Evolutionary conservation across 35 echinoderm and acorn worm genomes (phyloP).

Genomic region (Strongylocentrotus purpuratus): DNA sequence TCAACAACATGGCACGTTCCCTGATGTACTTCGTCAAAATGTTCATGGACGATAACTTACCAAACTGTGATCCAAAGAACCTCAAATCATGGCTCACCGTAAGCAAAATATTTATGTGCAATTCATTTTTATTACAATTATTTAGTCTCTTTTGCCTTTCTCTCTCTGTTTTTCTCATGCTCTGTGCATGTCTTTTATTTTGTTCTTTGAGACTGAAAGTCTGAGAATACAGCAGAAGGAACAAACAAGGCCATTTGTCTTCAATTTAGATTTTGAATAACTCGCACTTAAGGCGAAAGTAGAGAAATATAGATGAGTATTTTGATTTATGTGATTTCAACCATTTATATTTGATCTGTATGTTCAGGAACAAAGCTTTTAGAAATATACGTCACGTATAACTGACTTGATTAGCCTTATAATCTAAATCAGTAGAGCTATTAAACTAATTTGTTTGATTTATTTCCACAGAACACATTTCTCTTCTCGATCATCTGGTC

Average conservation of each 20-base stretch:
- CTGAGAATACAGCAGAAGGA: not conserved
- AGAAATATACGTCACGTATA: no score
- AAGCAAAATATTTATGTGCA: conserved; percentile 32
- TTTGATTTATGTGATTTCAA: not conserved
- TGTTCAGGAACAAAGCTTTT: not conserved
- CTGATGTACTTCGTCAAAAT: conserved; percentile 94
- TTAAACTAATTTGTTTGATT: not conserved
- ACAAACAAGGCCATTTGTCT: not conserved
- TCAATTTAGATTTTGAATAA: not conserved
- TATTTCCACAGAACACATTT: conserved; percentile 78
- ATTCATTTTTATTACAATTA: not conserved
- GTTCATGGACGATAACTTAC: conserved; percentile 89
- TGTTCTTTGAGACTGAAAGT: not conserved
- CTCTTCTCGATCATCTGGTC: conserved; percentile 94
- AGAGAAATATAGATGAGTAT: not conserved
- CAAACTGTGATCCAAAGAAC: conserved; percentile 79
- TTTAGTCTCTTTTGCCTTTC: not conserved
- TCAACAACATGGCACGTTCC: conserved; percentile 81
- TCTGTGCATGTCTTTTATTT: not conserved
- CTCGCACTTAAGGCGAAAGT: not conserved
- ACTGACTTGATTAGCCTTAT: not conserved
- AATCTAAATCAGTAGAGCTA: not conserved
- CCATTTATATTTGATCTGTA: not conserved
- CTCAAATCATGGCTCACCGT: conserved; percentile 94
- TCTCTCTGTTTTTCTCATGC: not conserved